These are phyloP conservation scores for Pycnonotus jocosus DNA, from an alignment of 2,113 vertebrate genomes.

Conservation along the genomic window DNA sequence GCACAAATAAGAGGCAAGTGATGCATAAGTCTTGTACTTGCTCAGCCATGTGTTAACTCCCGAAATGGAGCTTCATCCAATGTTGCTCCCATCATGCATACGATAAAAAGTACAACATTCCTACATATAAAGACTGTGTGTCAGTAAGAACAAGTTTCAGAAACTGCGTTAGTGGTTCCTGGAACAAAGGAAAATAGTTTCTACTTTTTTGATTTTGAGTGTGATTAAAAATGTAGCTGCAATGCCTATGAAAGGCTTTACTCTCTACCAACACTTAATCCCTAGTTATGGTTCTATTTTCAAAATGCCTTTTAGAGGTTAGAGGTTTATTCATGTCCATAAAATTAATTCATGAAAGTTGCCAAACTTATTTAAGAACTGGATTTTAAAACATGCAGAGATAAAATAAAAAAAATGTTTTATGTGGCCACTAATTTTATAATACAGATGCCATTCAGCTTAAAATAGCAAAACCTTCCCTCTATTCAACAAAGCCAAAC, in stretches of 20 bases:
- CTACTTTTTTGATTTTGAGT: neutral
- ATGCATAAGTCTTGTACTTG: neutral
- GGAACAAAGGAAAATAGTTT: neutral
- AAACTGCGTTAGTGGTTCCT: neutral
- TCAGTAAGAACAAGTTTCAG: neutral
- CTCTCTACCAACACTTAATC: neutral
- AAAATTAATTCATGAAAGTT: neutral
- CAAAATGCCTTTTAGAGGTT: neutral
- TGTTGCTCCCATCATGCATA: neutral
- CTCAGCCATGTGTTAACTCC: neutral
- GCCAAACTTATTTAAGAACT: neutral
- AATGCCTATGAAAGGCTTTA: neutral
- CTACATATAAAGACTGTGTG: neutral
- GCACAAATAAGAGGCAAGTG: neutral
- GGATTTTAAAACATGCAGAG: neutral
- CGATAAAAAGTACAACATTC: neutral
- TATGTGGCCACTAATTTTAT: neutral
- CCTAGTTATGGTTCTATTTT: neutral
- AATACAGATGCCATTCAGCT: neutral
- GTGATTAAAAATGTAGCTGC: neutral
- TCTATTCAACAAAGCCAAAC: neutral
- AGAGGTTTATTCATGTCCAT: neutral
- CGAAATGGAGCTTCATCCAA: neutral
- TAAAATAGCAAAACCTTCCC: neutral
- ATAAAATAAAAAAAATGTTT: neutral